Evolutionary conservation across 1,140 invertebrate genomes (phyloP).

Genomic region (Helicoverpa zea): DNA sequence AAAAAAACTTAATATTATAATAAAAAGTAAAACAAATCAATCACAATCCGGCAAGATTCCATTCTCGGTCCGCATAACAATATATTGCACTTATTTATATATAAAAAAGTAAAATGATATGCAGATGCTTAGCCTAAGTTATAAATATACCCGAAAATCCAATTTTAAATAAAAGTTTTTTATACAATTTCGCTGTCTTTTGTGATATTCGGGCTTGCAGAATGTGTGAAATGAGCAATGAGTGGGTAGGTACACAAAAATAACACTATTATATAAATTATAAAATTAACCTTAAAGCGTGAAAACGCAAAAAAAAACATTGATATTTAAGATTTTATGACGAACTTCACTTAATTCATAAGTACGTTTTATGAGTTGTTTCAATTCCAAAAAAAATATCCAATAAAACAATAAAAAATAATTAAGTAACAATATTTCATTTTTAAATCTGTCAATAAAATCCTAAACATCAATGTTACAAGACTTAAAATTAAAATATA

Average conservation of each 20-base stretch:
- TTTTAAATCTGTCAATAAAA: neutral
- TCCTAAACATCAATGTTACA: conserved; percentile 25
- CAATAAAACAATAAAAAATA: too few relatives aligned
- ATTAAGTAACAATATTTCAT: too few relatives aligned
- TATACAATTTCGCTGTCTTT: conserved; percentile 22
- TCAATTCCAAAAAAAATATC: too few relatives aligned
- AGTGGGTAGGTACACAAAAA: neutral
- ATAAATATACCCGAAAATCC: conserved; percentile 16
- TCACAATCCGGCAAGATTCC: conserved; percentile 73
- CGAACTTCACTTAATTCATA: too few relatives aligned
- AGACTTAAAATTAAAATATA: conserved; percentile 41
- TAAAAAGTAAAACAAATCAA: conserved; percentile 60
- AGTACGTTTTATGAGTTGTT: too few relatives aligned
- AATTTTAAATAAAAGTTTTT: conserved; percentile 14
- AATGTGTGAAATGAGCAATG: conserved; percentile 41
- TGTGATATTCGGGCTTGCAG: neutral
- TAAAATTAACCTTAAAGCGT: neutral
- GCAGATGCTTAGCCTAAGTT: conserved; percentile 68
- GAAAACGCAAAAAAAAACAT: conserved; percentile 3
- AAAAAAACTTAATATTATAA: conserved; percentile 43
- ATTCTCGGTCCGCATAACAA: conserved; percentile 52
- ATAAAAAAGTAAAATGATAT: conserved; percentile 67
- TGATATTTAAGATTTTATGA: conserved; percentile 3
- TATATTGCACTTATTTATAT: conserved; percentile 75
- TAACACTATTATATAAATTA: neutral